Conservation (phyloP, 2,888 invertebrate species). For the Thecophora atra region DNA sequence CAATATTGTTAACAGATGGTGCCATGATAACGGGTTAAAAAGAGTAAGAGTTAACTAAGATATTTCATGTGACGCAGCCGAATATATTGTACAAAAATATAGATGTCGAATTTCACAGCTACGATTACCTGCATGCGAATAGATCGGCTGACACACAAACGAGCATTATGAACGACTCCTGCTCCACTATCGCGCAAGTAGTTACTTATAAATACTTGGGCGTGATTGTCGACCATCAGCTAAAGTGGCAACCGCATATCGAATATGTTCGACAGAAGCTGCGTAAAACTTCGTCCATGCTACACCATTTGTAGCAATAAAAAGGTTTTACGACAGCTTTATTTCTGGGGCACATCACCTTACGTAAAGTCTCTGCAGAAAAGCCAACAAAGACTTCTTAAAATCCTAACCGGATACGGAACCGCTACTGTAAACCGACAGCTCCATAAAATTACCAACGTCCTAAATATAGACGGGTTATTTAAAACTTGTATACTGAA, state of each 20-base stretch:
- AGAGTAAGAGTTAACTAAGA: background rate
- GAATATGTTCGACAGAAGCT: conserved; percentile 3
- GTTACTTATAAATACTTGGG: background rate
- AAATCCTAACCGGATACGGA: background rate
- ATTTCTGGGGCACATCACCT: background rate
- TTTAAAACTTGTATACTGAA: background rate
- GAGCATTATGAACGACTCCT: background rate
- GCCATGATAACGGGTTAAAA: background rate
- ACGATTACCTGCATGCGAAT: background rate
- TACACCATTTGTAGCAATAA: background rate
- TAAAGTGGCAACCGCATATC: background rate
- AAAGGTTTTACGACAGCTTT: background rate
- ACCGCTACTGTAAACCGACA: background rate
- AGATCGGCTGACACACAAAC: background rate
- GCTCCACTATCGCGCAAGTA: background rate
- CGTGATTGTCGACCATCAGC: background rate
- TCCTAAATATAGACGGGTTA: background rate
- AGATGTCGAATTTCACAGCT: background rate
- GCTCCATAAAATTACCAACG: background rate
- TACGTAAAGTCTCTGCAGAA: background rate
- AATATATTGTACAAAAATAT: background rate
- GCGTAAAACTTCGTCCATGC: no score
- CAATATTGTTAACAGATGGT: background rate
- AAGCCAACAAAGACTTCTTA: background rate
- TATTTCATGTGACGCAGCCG: background rate